Conservation (phyloP, 1,140 invertebrate species). For the Acromyrmex charruanus region DNA sequence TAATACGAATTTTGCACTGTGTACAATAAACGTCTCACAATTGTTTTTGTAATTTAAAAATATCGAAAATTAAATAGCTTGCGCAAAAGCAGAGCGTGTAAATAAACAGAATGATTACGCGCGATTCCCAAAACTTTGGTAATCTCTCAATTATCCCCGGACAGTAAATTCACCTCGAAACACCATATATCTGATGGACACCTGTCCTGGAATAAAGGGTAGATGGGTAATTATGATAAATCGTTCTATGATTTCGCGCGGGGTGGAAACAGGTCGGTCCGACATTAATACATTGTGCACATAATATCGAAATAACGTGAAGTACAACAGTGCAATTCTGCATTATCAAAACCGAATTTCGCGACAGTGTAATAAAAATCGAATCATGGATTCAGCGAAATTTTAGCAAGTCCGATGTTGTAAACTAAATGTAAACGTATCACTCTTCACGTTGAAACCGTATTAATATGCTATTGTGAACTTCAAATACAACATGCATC, state of each 20-base stretch:
- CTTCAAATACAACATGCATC: neutral
- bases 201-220: conserved; percentile 64
- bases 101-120: neutral
- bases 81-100: neutral
- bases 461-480: neutral
- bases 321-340: neutral
- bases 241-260: conserved; percentile 24
- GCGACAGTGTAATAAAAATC: neutral
- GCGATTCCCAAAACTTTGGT: neutral
- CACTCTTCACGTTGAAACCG: neutral
- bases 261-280: neutral
- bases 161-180: conserved; percentile 6
- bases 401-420: neutral
- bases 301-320: conserved; percentile 46
- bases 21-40: neutral
- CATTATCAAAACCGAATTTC: conserved; percentile 29
- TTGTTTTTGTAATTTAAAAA: neutral
- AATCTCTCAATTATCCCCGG: conserved; percentile 13
- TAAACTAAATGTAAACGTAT: neutral
- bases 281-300: conserved; percentile 19
- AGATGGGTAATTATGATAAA: conserved; percentile 71
- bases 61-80: neutral
- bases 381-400: neutral
- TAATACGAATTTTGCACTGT: too few relatives aligned
- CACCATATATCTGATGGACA: conserved; percentile 42